Base-by-base conservation (phyloP, 2,113 vertebrate species). In the Bufo gargarizans region DNA sequence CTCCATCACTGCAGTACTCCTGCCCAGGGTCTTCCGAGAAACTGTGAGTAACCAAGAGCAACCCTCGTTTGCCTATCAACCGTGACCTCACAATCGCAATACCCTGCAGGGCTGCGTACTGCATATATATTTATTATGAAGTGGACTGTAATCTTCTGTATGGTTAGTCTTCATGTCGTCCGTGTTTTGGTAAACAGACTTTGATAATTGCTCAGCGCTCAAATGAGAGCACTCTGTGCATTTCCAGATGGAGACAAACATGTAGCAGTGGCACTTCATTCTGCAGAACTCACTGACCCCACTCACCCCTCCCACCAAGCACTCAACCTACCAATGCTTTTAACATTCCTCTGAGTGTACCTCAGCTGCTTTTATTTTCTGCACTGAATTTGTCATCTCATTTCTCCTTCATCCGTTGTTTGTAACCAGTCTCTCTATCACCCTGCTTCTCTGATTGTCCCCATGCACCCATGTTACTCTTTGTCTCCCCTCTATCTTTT, bases 261-360 rank as follows among this genome's bases (percentile, higher is more conserved):
- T 50, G 47, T n/a, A 74, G 53, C 56, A 8, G 17, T 49, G 17
- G 74, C 85, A 65, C 74, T 53, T 78, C 45, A 76, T 10, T 84
- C 83, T 78, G 58, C 55, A 86, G 74, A 78, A 78, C 72, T 86
- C 85, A 10, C 11, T 86, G 85, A 86, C 85, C 85, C 58, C 33
- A 13, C 85, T 86, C 84, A 22, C 86, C 86, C 78, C 86, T 88
- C 86, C 86, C 55, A 16, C n/a, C 85, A 71, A 49, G 43, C 85
- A 87, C 85, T 87, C 85, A 71, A 43, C 49, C 65, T 87, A 74
- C 61, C 78, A 55, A 88, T 82, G 86, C 86, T 88, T 88, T 88
- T 88, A 88, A 88, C 86, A 88, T 88, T 88, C 86, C 78, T 77
- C 58, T 55, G 20, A 81, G 67, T 74, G 55, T 58, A 82, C 59